Evolutionary conservation across 1,140 invertebrate species (phyloP), one percentile per base, ranked within the genome.

Genomic region (Dysdera silvatica): DNA sequence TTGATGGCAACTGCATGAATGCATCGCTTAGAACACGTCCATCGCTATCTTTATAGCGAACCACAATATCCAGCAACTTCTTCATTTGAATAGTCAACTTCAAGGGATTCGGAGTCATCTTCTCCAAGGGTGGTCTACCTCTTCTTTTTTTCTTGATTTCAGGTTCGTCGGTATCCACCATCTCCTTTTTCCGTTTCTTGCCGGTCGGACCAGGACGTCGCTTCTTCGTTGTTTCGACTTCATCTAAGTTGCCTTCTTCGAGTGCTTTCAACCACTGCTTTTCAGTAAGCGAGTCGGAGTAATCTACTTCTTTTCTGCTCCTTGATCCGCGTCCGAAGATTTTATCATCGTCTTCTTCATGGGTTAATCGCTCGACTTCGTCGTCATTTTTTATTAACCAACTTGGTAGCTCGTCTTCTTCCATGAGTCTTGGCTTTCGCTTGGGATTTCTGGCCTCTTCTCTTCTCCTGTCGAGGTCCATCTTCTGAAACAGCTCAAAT

Each of bases 281-380:
- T 73, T 98, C 95, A 1, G 92, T 95, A 1, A 98, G 78, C 69
- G 89, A 89, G 73, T 98, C 94, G 0, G 90, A 89, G 73, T 99
- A 98, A 79, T 98, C 95, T 6, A 98, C 92, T 76, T 99, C 95
- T 76, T 98, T 98, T 33, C 94, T 83, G 70, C 93, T 89, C 18
- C 96, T 80, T 2, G 90, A 90, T 4, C 93, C 92, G 60, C 93
- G 79, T 1, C 91, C 92, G 74, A 81, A 80, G 49, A 80, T 71
- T 60, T 89, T 82, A 53, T 89, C 86, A 69, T 87, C 87, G 65
- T 79, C 78, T 67, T 94, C 89, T 59, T 81, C 79, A 58, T 74
- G 88, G 78, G 74, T 89, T 85, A 71, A 84, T 81, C 89, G 70
- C 58, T 80, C 79, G 31, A 80, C 77, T 71, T 96, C 91, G 56